Base-by-base conservation (phyloP, 1,140 invertebrate genomes). In the Whitmania pigra region DNA sequence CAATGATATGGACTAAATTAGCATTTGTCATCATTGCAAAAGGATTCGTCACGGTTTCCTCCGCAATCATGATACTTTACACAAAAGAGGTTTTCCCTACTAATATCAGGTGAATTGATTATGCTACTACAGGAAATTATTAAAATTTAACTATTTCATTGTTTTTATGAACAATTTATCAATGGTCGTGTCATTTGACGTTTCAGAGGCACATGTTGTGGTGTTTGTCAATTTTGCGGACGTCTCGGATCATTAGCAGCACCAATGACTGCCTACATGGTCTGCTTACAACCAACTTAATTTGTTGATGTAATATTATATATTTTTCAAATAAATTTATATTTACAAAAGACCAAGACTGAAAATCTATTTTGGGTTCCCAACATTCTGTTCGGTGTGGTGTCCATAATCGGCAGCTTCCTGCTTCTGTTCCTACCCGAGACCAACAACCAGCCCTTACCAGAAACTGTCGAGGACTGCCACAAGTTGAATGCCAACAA, bases 341-440 rank as follows among this genome's bases (percentile, higher is more conserved):
- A 36, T 36, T 36, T 36, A 6, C 31, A 43, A 49, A 49, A 49
- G 43, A 17, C 43, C 9, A 49, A 49, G 15, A 49, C 5, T 49
- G 43, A 49, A 49, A 11, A 17, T 49, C 15, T 49, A 1, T 63
- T 63, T 18, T 63, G 57, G 57, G 31, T 67, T 71, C 73, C 69
- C 2, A 57, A 43, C 49, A 27, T 73, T 18, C 20, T 66, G 18
- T 73, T 71, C 49, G 73, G 68, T 17, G 27, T 25, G 18, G 57
- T 73, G 18, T 73, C 68, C 22, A 40, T 73, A 15, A 11, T 27
- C 18, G 73, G 43, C 13, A 67, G 73, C 25, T 25, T 73, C 29
- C 55, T 73, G 11, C 22, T 57, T 27, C 31, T 71, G 20, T 60
- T 70, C 29, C 54, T 73, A 15, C 73, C 73, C 13, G 73, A 73